These are phyloP conservation scores for Lateolabrax maculatus DNA, from an alignment of 2,797 vertebrate genomes.

Conservation along the genomic window DNA sequence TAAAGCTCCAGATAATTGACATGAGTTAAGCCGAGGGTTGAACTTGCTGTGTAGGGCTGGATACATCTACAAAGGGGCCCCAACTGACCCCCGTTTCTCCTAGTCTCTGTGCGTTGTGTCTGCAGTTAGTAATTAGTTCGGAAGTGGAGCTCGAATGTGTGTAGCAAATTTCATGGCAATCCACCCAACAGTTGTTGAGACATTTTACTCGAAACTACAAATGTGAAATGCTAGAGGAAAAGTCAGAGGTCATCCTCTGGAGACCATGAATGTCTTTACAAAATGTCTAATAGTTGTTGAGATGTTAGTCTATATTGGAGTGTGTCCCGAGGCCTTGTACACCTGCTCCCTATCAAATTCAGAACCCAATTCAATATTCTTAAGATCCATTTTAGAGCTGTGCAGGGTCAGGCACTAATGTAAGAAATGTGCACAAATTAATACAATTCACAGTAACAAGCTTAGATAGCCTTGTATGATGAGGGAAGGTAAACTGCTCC, in stretches of 20 bases:
- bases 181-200: neutral
- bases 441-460: neutral
- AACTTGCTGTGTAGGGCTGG: neutral
- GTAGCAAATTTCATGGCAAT: neutral
- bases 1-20: conserved; percentile 19
- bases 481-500: neutral
- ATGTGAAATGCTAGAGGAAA: neutral
- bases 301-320: neutral
- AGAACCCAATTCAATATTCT: no score
- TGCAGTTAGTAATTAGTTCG: neutral
- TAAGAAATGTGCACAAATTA: neutral
- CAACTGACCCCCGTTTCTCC: no score
- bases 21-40: conserved; percentile 9
- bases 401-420: no score
- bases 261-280: neutral
- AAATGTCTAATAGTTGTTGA: neutral
- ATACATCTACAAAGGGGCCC: neutral
- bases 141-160: neutral
- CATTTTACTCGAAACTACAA: neutral
- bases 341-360: no score
- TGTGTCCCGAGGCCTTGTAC: neutral
- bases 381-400: no score
- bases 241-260: neutral
- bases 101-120: neutral
- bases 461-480: neutral